phyloP scores from a whole-genome alignment of 2,888 invertebrate species.

The Dilophus febrilis region DNA sequence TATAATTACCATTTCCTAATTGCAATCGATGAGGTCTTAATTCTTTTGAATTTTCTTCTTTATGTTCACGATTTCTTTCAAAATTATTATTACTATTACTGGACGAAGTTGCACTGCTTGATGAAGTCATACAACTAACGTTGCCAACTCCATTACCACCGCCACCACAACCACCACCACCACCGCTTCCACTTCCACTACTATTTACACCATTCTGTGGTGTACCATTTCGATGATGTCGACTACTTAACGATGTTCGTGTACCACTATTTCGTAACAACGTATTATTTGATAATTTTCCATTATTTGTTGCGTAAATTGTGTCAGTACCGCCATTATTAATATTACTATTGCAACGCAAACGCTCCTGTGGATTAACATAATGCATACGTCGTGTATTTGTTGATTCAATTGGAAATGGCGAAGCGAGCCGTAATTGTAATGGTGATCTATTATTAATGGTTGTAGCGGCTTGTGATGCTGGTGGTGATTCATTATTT shows the following conservation, averaged over 20 bases:
- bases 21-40: constrained; percentile 22
- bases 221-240: constrained; percentile 2
- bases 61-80: constrained; percentile 16
- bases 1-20: constrained; percentile 26
- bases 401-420: constrained; percentile 51
- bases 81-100: constrained; percentile 14
- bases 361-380: constrained; percentile 25
- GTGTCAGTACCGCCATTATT: not conserved
- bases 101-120: constrained; percentile 35
- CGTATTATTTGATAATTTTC: constrained; percentile 4
- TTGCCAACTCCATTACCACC: too few species aligned
- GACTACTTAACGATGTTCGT: not conserved
- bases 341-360: constrained; percentile 26
- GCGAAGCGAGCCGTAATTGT: constrained; percentile 49
- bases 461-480: constrained; percentile 10
- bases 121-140: constrained; percentile 37
- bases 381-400: constrained; percentile 40
- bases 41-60: constrained; percentile 17
- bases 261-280: constrained; percentile 2
- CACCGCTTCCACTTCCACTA: constrained; percentile 26
- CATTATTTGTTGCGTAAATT: constrained; percentile 1
- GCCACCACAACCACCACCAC: constrained; percentile 28
- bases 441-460: constrained; percentile 36
- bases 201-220: too few species aligned
- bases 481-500: constrained; percentile 7